A percentile compares a stretch with the other conserved stretches of the same genome.
Conservation (phyloP, 2,113 vertebrate genomes). For the Xyliphius kryptos region DNA sequence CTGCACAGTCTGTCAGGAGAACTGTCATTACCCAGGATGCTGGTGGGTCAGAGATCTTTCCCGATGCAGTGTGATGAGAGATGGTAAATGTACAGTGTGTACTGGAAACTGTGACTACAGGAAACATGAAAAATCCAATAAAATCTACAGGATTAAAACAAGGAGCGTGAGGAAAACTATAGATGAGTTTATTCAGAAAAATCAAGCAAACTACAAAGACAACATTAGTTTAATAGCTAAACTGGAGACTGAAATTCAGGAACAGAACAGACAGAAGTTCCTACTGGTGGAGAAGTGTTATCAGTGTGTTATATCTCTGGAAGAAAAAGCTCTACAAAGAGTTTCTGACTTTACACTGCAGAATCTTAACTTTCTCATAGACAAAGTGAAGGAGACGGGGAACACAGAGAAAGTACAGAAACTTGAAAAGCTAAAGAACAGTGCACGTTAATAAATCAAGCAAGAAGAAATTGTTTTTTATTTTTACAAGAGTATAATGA, state of each 20-base stretch:
- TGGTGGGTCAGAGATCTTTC: neutral
- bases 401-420: conserved; percentile 4
- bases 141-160: neutral
- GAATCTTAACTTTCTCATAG: conserved; percentile 11
- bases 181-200: conserved; percentile 5
- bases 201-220: neutral
- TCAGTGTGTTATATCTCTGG: neutral
- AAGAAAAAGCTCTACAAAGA: conserved; percentile 1
- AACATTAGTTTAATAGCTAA: neutral
- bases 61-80: neutral
- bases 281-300: conserved; percentile 3
- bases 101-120: conserved; percentile 10
- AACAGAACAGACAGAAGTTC: neutral
- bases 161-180: conserved; percentile 1
- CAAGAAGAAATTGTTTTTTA: too few species aligned
- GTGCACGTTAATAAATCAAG: too few species aligned
- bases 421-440: conserved; percentile 14
- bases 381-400: conserved; percentile 11
- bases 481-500: too few species aligned
- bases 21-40: conserved; percentile 31
- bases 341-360: neutral
- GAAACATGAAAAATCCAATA: conserved; percentile 6
- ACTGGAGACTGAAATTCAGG: neutral
- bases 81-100: conserved; percentile 16
- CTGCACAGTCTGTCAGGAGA: conserved; percentile 25